phyloP scores from a whole-genome alignment of 2,888 invertebrate species.

The Dynastes maya region DNA sequence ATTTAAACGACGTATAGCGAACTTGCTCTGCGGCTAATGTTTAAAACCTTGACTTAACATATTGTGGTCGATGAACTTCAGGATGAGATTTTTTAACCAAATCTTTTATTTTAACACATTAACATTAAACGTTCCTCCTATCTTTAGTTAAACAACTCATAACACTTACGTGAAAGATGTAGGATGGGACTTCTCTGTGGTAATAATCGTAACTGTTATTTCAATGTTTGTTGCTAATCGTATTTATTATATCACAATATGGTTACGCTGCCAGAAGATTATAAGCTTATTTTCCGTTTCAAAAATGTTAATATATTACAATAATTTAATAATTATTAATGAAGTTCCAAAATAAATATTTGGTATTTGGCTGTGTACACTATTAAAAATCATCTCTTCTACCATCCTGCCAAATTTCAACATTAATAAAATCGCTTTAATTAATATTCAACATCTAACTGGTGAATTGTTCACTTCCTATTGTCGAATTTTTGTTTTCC shows the following conservation, averaged over 20 bases:
- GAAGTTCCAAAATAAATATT: background rate
- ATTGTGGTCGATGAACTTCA: constrained; percentile 32
- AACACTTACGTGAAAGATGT: background rate
- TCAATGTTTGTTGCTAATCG: background rate
- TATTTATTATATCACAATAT: background rate
- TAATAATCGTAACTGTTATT: background rate
- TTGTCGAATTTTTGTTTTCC: constrained; percentile 28
- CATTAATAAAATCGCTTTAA: constrained; percentile 5
- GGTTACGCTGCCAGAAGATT: background rate
- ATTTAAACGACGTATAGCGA: background rate
- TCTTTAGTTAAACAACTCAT: constrained; percentile 7
- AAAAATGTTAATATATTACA: background rate
- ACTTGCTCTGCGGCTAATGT: constrained; percentile 20
- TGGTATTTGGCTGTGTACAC: background rate
- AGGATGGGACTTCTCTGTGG: background rate
- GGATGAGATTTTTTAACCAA: constrained; percentile 17
- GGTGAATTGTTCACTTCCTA: constrained; percentile 11
- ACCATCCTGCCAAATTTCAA: background rate
- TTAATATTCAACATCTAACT: constrained; percentile 20
- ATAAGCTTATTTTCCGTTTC: background rate
- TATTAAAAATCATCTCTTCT: background rate
- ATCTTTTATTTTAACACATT: constrained; percentile 21
- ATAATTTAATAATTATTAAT: background rate
- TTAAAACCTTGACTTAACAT: constrained; percentile 40
- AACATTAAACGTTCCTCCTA: background rate